Conservation (phyloP, 2,797 vertebrate genomes). For the Hybognathus amarus region DNA sequence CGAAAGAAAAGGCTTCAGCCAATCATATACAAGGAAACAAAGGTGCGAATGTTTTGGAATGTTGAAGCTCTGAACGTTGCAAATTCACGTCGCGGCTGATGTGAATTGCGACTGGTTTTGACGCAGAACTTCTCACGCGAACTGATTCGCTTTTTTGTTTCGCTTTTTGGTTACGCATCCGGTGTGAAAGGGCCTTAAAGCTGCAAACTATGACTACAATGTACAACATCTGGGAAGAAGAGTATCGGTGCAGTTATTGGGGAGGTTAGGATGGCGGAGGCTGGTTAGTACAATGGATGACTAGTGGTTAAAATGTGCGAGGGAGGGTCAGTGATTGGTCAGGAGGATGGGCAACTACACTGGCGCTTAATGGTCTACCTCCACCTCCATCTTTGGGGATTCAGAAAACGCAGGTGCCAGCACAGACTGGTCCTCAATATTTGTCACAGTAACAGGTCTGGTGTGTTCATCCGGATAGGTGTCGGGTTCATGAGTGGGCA, state of each 20-base stretch:
- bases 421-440: constrained; percentile 58
- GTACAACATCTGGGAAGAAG: neutral
- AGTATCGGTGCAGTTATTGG: constrained; percentile 10
- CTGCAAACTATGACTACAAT: constrained; percentile 20
- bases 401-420: constrained; percentile 57
- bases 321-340: constrained; percentile 59
- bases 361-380: constrained; percentile 65
- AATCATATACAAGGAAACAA: no score
- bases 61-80: no score
- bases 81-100: no score
- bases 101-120: no score
- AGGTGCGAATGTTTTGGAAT: no score
- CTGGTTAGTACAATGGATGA: constrained; percentile 68
- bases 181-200: neutral
- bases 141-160: no score
- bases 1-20: no score
- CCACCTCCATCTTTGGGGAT: constrained; percentile 66
- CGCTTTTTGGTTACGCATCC: no score
- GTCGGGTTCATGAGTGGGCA: constrained; percentile 70
- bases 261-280: constrained; percentile 56
- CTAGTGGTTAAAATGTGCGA: constrained; percentile 66
- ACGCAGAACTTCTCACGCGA: no score
- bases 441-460: constrained; percentile 50
- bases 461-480: constrained; percentile 60
- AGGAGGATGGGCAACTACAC: constrained; percentile 60